Evolutionary conservation across 2,113 vertebrate genomes (phyloP), one percentile per base, ranked within the genome.

Genomic region (Lepus europaeus): DNA sequence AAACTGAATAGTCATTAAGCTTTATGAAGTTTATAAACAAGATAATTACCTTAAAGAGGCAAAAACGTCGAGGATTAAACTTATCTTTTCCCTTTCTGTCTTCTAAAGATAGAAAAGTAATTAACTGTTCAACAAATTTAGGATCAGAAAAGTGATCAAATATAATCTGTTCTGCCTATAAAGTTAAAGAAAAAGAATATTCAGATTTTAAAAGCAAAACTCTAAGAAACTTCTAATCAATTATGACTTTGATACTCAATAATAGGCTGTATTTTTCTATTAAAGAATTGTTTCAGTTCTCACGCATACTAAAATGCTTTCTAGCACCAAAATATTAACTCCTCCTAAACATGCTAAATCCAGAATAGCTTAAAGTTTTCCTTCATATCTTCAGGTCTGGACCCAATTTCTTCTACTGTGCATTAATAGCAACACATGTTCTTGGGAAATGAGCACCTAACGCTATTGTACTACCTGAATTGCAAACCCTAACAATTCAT

Each of bases 51-150:
- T 99, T 99, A 98, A 99, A 99, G 97, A 99, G 99, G 97, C 99
- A 99, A 98, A 99, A 99, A 94, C 99, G 98, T 91, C 99, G 99
- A 87, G 99, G 99, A 98, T 99, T 99, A 97, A 99, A 99, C 97
- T 99, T 99, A 98, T 99, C 99, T 97, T 99, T 99, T 96, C 99
- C 99, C 97, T 99, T 99, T 94, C 99, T 99, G 97, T 99, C 99
- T 98, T 99, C 99, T 95, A 99, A 99, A 94, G 99, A 99, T 91
- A 99, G 99, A 98, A 99, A 99, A 96, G 99, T 99, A 63, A 99
- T 98, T 96, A 99, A 98, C 98, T 99, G 99, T 93, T 99, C 99
- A 80, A 99, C 98, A 98, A 99, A 99, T 69, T 98, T 98, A 45
- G 98, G 98, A 98, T 99, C 99, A 91, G 99, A 99, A 98, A 99